phyloP scores from a whole-genome alignment of 2,888 invertebrate species.

The Bugula neritina region DNA sequence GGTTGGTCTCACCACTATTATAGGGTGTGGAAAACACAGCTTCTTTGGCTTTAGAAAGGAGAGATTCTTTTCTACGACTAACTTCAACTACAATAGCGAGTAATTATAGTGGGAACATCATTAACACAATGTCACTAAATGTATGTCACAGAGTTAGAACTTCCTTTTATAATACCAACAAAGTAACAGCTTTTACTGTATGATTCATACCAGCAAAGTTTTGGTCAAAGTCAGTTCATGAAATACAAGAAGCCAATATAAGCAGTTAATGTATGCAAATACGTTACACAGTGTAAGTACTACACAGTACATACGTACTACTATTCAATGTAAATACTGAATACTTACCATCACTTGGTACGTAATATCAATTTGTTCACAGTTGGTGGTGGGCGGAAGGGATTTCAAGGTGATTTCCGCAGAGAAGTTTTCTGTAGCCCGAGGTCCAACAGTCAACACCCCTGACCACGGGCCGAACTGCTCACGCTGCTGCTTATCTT shows the following conservation, averaged over 20 bases:
- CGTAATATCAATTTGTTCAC: neutral
- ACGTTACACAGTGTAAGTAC: too few relatives aligned
- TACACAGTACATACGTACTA: too few relatives aligned
- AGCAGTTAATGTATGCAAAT: too few relatives aligned
- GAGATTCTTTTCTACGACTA: neutral
- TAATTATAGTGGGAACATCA: too few relatives aligned
- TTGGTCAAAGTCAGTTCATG: too few relatives aligned
- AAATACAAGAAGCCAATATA: too few relatives aligned
- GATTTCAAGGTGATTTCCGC: neutral
- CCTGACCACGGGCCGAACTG: neutral
- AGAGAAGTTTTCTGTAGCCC: neutral
- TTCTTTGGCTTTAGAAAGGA: slow-evolving; percentile 5
- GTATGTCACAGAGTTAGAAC: too few relatives aligned
- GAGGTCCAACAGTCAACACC: neutral
- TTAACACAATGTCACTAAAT: too few relatives aligned
- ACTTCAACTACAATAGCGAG: neutral
- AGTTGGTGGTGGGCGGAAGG: neutral
- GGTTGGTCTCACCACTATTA: neutral
- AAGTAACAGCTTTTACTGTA: too few relatives aligned
- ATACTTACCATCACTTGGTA: neutral
- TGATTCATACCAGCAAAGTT: too few relatives aligned
- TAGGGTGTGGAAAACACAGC: neutral
- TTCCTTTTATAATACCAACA: too few relatives aligned
- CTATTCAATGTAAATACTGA: too few relatives aligned
- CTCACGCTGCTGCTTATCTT: neutral